Evolutionary conservation across 2,888 invertebrate species (phyloP).

Genomic region (Volucella inanis): DNA sequence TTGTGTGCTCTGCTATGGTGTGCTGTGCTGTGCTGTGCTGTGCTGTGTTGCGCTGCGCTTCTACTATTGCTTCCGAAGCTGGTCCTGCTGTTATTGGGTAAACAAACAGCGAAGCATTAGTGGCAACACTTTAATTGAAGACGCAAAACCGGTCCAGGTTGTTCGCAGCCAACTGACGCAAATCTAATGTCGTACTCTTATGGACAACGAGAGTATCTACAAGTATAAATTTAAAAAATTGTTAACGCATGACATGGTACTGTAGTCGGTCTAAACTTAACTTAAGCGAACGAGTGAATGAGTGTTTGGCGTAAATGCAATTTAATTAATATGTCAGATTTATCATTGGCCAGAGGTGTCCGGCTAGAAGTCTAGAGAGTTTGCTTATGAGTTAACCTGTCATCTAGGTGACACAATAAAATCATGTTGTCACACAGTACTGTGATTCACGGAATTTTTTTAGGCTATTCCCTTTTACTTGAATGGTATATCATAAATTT

Average conservation of each 20-base stretch:
- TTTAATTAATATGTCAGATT: constrained; percentile 71
- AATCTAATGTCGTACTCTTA: constrained; percentile 54
- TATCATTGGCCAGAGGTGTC: constrained; percentile 63
- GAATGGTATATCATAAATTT: too few species aligned
- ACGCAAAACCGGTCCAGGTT: constrained; percentile 65
- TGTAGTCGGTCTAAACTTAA: not conserved
- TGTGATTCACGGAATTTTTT: constrained; percentile 22
- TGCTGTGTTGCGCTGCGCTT: not conserved
- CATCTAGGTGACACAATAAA: constrained; percentile 54
- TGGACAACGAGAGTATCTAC: too few species aligned
- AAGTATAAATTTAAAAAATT: constrained; percentile 62
- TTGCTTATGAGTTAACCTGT: constrained; percentile 57
- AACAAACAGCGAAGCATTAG: constrained; percentile 67
- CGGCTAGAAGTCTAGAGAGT: constrained; percentile 14
- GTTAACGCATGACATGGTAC: constrained; percentile 54
- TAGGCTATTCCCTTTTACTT: not conserved
- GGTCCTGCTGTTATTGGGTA: constrained; percentile 38
- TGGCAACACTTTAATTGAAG: constrained; percentile 72
- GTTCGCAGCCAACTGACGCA: constrained; percentile 57
- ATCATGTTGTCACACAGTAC: constrained; percentile 23
- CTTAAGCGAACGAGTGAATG: not conserved
- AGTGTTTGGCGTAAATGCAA: constrained; percentile 65
- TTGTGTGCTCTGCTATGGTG: constrained; percentile 10
- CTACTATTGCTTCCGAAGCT: not conserved
- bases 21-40: not conserved